Evolutionary conservation across 2,113 vertebrate genomes (phyloP).

Genomic region (Cichladusa arquata): DNA sequence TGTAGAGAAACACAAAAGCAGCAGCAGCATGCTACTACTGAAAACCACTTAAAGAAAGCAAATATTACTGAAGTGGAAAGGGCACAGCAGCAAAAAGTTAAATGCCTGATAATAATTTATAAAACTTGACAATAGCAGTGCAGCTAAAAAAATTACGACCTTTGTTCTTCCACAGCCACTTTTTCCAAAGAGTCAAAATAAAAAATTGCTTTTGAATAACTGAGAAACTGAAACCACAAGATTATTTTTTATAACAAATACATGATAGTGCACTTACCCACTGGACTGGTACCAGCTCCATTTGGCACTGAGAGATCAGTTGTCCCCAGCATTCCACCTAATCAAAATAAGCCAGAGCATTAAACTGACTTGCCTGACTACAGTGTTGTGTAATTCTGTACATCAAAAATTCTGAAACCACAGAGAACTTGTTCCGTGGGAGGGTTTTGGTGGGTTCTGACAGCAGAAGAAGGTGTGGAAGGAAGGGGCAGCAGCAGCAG

Average conservation of each 20-base stretch:
- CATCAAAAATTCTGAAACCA: neutral
- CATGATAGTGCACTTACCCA: conserved; percentile 73
- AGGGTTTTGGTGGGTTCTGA: neutral
- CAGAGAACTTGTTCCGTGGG: accelerated
- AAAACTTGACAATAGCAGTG: neutral
- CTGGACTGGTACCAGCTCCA: conserved; percentile 87
- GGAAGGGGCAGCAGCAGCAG: neutral
- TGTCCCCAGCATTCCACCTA: conserved; percentile 87
- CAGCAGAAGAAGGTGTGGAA: too few relatives aligned
- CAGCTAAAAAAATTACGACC: neutral
- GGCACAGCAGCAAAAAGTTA: neutral
- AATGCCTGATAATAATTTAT: neutral
- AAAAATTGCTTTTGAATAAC: neutral
- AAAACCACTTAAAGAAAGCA: neutral
- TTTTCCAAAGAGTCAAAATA: neutral
- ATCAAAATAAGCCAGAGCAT: neutral
- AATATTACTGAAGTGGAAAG: neutral
- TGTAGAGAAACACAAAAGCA: neutral
- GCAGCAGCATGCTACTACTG: neutral
- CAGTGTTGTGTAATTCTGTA: accelerated
- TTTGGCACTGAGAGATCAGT: conserved; percentile 88
- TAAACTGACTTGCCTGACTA: neutral
- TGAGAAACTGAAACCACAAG: neutral
- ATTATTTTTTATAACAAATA: neutral
- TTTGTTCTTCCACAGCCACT: neutral